Conservation (phyloP, 1,140 invertebrate genomes). For the Semibalanus balanoides region DNA sequence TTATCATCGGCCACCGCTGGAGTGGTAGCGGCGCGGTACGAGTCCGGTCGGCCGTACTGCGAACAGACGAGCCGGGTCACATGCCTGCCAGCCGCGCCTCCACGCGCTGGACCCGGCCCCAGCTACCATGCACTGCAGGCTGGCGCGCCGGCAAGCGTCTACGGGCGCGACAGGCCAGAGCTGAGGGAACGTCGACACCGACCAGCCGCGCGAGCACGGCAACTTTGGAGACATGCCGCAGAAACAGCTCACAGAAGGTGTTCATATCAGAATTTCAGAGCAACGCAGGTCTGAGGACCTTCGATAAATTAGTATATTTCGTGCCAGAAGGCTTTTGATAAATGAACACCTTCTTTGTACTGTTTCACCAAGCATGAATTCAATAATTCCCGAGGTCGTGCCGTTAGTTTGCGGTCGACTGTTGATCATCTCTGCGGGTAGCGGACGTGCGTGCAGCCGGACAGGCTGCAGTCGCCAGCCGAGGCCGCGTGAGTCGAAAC, state of each 20-base stretch:
- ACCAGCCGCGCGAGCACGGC: no score
- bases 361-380: no score
- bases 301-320: no score
- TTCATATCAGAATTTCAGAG: no score
- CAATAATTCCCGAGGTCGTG: no score
- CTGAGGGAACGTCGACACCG: no score
- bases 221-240: no score
- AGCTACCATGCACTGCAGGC: neutral
- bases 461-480: neutral
- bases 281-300: no score
- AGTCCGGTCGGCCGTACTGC: slow-evolving; percentile 82
- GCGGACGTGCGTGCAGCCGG: neutral
- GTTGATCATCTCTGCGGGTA: no score
- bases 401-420: no score
- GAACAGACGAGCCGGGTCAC: slow-evolving; percentile 29
- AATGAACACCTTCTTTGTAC: slow-evolving; percentile 17
- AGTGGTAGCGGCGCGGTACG: slow-evolving; percentile 82
- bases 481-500: neutral
- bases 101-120: no score
- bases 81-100: slow-evolving; percentile 1
- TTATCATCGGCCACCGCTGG: slow-evolving; percentile 79
- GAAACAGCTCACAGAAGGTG: neutral
- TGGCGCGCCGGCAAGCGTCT: neutral
- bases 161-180: neutral
- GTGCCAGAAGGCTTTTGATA: no score